phyloP scores from a whole-genome alignment of 1,140 invertebrate species.

The Diorhabda carinulata region DNA sequence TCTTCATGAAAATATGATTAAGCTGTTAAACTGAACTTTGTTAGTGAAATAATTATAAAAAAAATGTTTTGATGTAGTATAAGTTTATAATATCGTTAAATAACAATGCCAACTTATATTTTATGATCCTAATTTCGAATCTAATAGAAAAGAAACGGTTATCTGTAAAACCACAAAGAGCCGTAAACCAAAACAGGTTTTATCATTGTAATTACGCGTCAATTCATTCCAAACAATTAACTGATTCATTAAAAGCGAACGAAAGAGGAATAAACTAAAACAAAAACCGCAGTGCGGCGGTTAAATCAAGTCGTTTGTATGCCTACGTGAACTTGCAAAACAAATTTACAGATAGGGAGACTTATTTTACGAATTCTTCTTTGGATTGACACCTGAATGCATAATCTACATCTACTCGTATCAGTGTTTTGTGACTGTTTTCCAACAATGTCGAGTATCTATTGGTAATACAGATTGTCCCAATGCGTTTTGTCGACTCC shows the following conservation, averaged over 20 bases:
- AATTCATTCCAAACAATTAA: slow-evolving; percentile 3
- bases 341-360: slow-evolving; percentile 13
- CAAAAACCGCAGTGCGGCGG: not conserved
- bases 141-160: no score
- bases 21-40: no score
- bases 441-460: not conserved
- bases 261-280: not conserved
- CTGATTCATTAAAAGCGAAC: not conserved
- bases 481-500: no score
- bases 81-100: no score
- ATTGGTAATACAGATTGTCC: no score
- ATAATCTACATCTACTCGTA: slow-evolving; percentile 24
- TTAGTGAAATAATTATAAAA: no score
- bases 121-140: no score
- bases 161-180: not conserved
- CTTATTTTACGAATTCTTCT: slow-evolving; percentile 8
- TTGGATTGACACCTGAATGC: slow-evolving; percentile 29
- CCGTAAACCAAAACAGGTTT: not conserved
- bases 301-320: slow-evolving; percentile 15
- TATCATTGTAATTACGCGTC: not conserved
- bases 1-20: no score
- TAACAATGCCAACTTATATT: no score
- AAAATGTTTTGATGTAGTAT: no score
- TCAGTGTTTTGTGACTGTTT: slow-evolving; percentile 13
- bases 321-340: slow-evolving; percentile 1